Percentiles rank a stretch among this genome's conserved stretches.
phyloP scores from a whole-genome alignment of 2,888 invertebrate species.

The Drosophila nr. fundita region DNA sequence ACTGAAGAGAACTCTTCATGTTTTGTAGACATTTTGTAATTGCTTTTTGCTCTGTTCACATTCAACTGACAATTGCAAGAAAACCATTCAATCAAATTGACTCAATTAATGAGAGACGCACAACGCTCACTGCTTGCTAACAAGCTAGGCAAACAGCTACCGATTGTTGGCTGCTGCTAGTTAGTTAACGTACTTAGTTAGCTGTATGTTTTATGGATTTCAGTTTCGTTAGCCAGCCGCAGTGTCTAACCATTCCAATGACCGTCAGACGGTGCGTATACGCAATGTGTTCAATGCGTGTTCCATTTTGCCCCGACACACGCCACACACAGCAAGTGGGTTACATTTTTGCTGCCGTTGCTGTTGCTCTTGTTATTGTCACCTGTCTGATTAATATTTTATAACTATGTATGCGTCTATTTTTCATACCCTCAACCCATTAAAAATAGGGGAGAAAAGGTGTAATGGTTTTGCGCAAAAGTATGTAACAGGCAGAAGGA shows the following conservation, averaged over 20 bases:
- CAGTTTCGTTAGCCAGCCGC: constrained; percentile 13
- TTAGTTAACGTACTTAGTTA: constrained; percentile 55
- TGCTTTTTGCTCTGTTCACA: background rate
- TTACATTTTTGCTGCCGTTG: constrained; percentile 38
- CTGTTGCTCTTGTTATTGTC: constrained; percentile 72
- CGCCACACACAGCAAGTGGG: constrained; percentile 52
- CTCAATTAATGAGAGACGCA: constrained; percentile 41
- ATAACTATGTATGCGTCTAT: constrained; percentile 12
- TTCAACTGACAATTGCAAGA: constrained; percentile 7
- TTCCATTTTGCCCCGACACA: constrained; percentile 61
- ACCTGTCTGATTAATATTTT: constrained; percentile 78
- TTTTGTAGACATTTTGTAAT: background rate
- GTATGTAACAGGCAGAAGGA: background rate
- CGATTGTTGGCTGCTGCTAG: constrained; percentile 50
- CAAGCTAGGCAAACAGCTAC: constrained; percentile 65
- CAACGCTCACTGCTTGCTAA: constrained; percentile 50
- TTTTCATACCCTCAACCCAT: background rate
- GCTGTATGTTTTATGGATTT: constrained; percentile 7
- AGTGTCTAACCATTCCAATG: constrained; percentile 40
- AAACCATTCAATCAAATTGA: constrained; percentile 43
- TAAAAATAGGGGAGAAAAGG: background rate
- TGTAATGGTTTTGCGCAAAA: background rate
- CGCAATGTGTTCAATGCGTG: constrained; percentile 64
- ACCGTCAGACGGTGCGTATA: constrained; percentile 71
- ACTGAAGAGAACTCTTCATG: background rate